These are phyloP conservation scores for Tapirus indicus DNA, from an alignment of 2,797 vertebrate genomes.

Conservation along the genomic window DNA sequence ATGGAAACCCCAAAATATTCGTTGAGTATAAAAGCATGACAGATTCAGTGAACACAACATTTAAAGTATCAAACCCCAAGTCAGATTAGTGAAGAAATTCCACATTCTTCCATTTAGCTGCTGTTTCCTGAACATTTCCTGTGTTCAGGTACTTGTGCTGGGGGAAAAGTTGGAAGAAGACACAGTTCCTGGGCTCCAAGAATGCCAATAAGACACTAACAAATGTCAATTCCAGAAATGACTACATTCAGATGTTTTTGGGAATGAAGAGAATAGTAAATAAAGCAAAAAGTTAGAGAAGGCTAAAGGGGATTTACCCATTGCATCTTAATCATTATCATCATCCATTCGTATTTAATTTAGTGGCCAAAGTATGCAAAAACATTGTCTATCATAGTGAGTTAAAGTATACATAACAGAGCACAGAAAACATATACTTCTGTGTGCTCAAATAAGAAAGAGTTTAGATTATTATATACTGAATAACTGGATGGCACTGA, in stretches of 20 bases:
- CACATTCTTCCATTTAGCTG: not conserved
- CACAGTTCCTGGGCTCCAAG: not conserved
- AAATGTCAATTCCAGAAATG: not conserved
- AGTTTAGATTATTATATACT: constrained; percentile 43
- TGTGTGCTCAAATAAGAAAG: not conserved
- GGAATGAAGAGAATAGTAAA: not conserved
- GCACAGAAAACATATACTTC: not conserved
- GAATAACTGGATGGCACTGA: not conserved
- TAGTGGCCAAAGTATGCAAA: not conserved
- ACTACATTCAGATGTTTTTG: not conserved
- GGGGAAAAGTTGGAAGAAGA: not conserved
- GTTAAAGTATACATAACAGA: not conserved
- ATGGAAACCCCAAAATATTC: not conserved
- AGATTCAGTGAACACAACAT: not conserved
- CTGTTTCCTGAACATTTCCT: not conserved
- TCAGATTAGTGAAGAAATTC: not conserved
- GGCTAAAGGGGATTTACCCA: not conserved
- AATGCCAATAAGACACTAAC: not conserved
- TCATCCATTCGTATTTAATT: constrained; percentile 7
- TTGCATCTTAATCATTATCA: constrained; percentile 26
- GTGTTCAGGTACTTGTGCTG: not conserved
- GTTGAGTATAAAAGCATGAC: not conserved
- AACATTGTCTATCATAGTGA: not conserved
- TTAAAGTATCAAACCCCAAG: not conserved
- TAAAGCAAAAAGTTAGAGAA: not conserved